Percentiles rank a stretch among this genome's conserved stretches.
phyloP scores from a whole-genome alignment of 1,140 invertebrate species.

The Bombus vancouverensis region DNA sequence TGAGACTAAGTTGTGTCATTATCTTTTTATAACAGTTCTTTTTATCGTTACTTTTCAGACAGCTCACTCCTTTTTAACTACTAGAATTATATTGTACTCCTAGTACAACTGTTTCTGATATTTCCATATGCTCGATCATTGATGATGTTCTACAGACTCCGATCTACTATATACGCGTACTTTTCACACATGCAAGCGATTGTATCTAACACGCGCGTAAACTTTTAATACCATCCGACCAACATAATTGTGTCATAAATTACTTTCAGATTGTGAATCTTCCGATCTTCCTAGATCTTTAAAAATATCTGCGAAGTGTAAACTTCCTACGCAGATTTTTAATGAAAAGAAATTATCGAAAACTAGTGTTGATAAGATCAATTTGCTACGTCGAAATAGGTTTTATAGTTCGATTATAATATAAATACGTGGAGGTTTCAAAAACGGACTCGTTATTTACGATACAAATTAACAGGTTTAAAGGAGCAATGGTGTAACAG shows the following conservation, averaged over 20 bases:
- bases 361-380: not conserved
- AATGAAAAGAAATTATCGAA: not conserved
- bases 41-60: too few species aligned
- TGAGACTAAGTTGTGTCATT: too few species aligned
- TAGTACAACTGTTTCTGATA: not conserved
- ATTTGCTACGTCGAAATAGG: too few species aligned
- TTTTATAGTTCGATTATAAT: too few species aligned
- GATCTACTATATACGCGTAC: not conserved
- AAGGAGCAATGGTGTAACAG: too few species aligned
- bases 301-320: not conserved
- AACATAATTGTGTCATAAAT: constrained; percentile 20
- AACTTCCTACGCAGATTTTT: not conserved
- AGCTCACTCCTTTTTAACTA: too few species aligned
- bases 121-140: not conserved
- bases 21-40: too few species aligned
- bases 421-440: too few species aligned
- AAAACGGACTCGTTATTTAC: too few species aligned
- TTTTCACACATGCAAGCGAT: not conserved
- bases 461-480: too few species aligned
- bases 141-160: not conserved
- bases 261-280: not conserved
- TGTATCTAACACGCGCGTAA: not conserved
- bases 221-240: not conserved
- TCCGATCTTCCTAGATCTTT: not conserved
- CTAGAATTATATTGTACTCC: too few species aligned